Evolutionary conservation across 2,797 vertebrate genomes (phyloP).

Genomic region (Dendrocincla fuliginosa): DNA sequence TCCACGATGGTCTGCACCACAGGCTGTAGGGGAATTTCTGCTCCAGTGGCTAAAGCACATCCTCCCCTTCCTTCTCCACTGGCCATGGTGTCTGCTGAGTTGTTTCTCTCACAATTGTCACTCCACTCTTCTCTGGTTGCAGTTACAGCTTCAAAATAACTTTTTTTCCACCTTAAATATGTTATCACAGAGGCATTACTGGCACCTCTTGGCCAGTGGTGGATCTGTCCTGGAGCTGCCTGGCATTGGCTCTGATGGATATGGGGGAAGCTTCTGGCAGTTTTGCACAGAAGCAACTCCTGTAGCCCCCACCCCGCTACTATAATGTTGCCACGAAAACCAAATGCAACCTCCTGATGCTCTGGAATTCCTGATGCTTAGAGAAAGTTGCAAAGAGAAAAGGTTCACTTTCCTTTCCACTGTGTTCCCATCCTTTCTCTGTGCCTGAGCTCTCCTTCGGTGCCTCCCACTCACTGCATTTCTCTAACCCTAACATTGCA

Average conservation of each 20-base stretch:
- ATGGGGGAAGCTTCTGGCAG: not conserved
- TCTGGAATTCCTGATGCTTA: not conserved
- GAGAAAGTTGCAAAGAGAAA: not conserved
- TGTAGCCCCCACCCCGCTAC: not conserved
- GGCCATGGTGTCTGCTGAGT: fast-evolving
- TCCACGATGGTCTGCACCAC: not conserved
- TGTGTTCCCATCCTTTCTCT: not conserved
- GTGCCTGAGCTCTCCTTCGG: not conserved
- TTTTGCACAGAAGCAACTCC: not conserved
- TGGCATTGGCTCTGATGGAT: not conserved
- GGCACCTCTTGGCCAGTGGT: fast-evolving
- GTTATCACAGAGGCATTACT: not conserved
- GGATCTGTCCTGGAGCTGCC: fast-evolving
- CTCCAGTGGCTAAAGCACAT: not conserved
- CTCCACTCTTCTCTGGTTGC: not conserved
- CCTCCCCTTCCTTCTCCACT: not conserved
- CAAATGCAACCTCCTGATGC: not conserved
- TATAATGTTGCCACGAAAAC: not conserved
- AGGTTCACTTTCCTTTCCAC: not conserved
- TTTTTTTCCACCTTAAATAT: not conserved
- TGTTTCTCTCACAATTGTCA: not conserved
- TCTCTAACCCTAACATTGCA: not conserved
- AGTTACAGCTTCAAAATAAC: not conserved
- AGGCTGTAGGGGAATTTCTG: not conserved
- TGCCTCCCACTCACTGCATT: not conserved